Evolutionary conservation across 2,888 invertebrate genomes (phyloP), one percentile per base, ranked within the genome.

Genomic region (Trypoxylon attenuatum): DNA sequence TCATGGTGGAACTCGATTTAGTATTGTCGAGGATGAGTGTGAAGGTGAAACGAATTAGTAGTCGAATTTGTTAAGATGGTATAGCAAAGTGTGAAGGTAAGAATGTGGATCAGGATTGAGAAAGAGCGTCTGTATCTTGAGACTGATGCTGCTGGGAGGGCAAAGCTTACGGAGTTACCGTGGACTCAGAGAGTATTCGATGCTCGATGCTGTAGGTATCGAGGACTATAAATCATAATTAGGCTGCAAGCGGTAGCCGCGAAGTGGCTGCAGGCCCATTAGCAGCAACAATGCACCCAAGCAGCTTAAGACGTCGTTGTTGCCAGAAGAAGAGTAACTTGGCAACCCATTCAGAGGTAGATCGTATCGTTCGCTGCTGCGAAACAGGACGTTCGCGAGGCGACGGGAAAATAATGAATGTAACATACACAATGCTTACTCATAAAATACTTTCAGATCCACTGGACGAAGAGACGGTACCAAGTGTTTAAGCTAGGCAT

Each of bases 221-320:
- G 71, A 63, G 69, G 76, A 79, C 82, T 78, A 84, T 84, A 82
- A 84, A 84, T 84, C 83, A 84, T 83, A 83, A 83, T 84, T 83
- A 84, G 82, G 79, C 77, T 77, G 77, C 71, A 65, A 73, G 78
- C 81, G 79, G 83, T 82, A 82, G 83, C 80, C 72, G 73, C 73
- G 75, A 73, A 80, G 80, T 74, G 78, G 73, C 80, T 82, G 77
- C 77, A 73, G 77, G 71, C 78, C 82, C 82, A 84, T 84, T 84
- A 84, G 82, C 78, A 77, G 75, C 83, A 82, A 83, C 83, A 84
- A 82, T 82, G 76, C 81, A 67, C 61, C 75, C 73, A 64, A 74
- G 65, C 73, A 77, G 76, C 77, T 76, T 77, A 78, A 78, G 78
- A 77, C 75, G 78, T 77, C 76, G 76, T 80, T 80, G 73, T 80